Evolutionary conservation across 1,140 invertebrate species (phyloP).

Genomic region (Zeugodacus cucurbitae): DNA sequence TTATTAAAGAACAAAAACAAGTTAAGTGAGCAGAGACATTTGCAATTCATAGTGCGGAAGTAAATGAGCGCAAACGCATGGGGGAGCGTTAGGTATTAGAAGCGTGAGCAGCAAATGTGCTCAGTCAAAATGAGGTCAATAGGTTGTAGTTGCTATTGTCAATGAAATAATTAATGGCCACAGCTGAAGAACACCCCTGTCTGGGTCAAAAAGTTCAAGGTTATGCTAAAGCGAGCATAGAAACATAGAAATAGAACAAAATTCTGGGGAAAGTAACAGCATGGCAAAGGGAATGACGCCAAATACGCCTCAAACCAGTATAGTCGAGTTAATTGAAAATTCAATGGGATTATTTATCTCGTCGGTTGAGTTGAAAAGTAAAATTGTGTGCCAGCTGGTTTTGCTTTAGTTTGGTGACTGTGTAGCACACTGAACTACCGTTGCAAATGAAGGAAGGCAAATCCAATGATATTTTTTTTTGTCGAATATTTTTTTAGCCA

Average conservation of each 20-base stretch:
- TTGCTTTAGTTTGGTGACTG: neutral
- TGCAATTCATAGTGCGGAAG: neutral
- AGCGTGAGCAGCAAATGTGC: neutral
- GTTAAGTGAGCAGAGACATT: neutral
- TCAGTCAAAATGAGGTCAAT: neutral
- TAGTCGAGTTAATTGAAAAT: neutral
- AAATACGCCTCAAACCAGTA: neutral
- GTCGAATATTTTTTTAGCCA: no score
- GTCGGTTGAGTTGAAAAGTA: neutral
- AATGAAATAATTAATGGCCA: neutral
- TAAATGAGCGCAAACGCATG: neutral
- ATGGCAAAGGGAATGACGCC: neutral
- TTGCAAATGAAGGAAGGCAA: no score
- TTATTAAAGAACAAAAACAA: neutral
- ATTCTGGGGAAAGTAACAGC: neutral
- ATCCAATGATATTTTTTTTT: no score
- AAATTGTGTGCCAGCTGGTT: neutral
- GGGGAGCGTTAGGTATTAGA: neutral
- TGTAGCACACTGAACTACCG: no score
- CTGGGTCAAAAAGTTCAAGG: neutral
- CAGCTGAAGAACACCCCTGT: neutral
- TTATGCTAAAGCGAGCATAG: neutral
- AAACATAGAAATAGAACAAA: neutral
- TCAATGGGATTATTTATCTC: neutral
- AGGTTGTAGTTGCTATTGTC: neutral